phyloP scores from a whole-genome alignment of 2,888 invertebrate genomes.

The Scaptomyza polygonia region DNA sequence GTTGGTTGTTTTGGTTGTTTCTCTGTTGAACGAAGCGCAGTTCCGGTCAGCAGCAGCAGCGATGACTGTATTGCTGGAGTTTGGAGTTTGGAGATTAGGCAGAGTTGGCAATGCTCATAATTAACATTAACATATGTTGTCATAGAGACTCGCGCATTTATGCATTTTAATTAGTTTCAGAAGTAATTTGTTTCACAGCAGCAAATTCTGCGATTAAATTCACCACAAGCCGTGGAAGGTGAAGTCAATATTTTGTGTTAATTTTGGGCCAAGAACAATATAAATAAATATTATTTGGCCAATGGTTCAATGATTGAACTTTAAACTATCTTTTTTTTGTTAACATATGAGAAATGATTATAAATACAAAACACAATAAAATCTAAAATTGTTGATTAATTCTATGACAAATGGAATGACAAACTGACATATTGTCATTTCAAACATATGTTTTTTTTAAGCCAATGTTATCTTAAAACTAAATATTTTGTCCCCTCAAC shows the following conservation, averaged over 20 bases:
- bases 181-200: slow-evolving; percentile 37
- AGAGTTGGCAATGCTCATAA: slow-evolving; percentile 40
- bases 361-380: too few relatives aligned
- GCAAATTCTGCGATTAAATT: slow-evolving; percentile 1
- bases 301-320: too few relatives aligned
- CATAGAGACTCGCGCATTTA: slow-evolving; percentile 40
- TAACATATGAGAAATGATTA: too few relatives aligned
- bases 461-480: slow-evolving; percentile 16
- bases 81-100: slow-evolving; percentile 33
- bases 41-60: slow-evolving; percentile 57
- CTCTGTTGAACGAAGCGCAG: slow-evolving; percentile 67
- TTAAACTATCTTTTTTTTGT: too few relatives aligned
- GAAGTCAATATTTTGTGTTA: slow-evolving; percentile 41
- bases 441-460: neutral
- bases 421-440: neutral
- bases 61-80: neutral
- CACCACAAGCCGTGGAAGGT: neutral
- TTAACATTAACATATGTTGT: slow-evolving; percentile 55
- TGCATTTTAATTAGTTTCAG: slow-evolving; percentile 71
- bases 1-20: slow-evolving; percentile 39
- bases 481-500: neutral
- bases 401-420: slow-evolving; percentile 9
- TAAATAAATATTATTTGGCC: too few relatives aligned
- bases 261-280: slow-evolving; percentile 52
- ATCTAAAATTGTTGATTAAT: slow-evolving; percentile 14